These are phyloP conservation scores for Aleiodes alternator DNA, from an alignment of 2,888 invertebrate genomes.

Conservation along the genomic window DNA sequence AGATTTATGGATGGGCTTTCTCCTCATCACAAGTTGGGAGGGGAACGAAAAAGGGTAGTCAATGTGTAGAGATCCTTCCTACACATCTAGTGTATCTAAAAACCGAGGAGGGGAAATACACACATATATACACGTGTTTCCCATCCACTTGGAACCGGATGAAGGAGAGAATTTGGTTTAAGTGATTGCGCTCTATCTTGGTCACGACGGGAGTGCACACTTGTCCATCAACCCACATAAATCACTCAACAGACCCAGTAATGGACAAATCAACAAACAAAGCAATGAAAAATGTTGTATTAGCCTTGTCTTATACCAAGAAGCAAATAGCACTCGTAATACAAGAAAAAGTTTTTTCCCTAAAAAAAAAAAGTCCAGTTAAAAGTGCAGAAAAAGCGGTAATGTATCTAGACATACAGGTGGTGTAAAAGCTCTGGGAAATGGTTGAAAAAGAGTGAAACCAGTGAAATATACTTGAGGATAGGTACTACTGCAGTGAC, in stretches of 20 bases:
- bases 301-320: too few relatives aligned
- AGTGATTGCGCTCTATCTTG: constrained; percentile 52
- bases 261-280: constrained; percentile 27
- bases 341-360: too few relatives aligned
- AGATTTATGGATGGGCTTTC: constrained; percentile 41
- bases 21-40: constrained; percentile 29
- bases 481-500: constrained; percentile 51
- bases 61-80: constrained; percentile 15
- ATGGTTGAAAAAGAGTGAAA: constrained; percentile 13
- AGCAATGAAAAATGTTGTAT: too few relatives aligned
- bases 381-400: constrained; percentile 19
- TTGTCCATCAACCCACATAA: constrained; percentile 38
- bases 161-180: constrained; percentile 50
- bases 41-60: constrained; percentile 35
- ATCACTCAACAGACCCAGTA: constrained; percentile 12
- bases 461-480: constrained; percentile 47
- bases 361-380: too few relatives aligned
- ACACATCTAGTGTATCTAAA: constrained; percentile 44
- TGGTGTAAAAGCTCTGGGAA: constrained; percentile 1
- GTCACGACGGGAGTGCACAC: constrained; percentile 7
- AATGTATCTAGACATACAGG: constrained; percentile 36
- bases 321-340: too few relatives aligned
- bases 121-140: constrained; percentile 23
- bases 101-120: too few relatives aligned
- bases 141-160: constrained; percentile 50